Percentiles rank a stretch among this genome's conserved stretches.
These are phyloP conservation scores for Beris chalybata DNA, from an alignment of 2,888 invertebrate genomes.

Conservation along the genomic window DNA sequence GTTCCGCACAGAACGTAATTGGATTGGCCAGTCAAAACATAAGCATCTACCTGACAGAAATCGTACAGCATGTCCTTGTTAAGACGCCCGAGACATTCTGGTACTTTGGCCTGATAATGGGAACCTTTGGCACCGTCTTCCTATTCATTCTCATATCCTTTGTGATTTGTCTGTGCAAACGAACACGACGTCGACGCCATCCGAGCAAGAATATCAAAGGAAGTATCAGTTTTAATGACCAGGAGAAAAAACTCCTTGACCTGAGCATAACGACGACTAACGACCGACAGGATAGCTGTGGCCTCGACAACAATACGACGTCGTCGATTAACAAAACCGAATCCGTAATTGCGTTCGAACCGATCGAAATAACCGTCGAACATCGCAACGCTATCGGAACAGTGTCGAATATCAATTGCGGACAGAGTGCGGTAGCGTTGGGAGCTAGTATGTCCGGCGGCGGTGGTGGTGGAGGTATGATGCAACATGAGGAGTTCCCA, in stretches of 20 bases:
- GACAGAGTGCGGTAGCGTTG: slow-evolving; percentile 23
- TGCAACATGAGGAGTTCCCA: slow-evolving; percentile 54
- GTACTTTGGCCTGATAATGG: slow-evolving; percentile 72
- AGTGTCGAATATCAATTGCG: slow-evolving; percentile 29
- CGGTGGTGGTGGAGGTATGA: slow-evolving; percentile 32
- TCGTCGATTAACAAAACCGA: slow-evolving; percentile 58
- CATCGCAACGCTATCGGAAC: slow-evolving; percentile 50
- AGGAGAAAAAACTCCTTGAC: slow-evolving; percentile 83
- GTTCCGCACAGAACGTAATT: slow-evolving; percentile 57
- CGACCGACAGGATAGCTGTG: slow-evolving; percentile 64
- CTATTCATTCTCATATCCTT: slow-evolving; percentile 64
- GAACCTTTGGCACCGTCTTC: slow-evolving; percentile 68
- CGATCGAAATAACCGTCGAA: slow-evolving; percentile 65
- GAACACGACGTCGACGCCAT: slow-evolving; percentile 58
- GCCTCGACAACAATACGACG: slow-evolving; percentile 66
- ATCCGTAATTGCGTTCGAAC: slow-evolving; percentile 62
- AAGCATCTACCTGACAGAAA: slow-evolving; percentile 67
- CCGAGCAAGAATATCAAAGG: slow-evolving; percentile 72
- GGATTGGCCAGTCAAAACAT: slow-evolving; percentile 60
- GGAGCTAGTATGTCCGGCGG: slow-evolving; percentile 6
- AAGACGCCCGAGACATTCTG: slow-evolving; percentile 76
- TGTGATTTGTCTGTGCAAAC: slow-evolving; percentile 61
- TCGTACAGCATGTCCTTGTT: slow-evolving; percentile 59
- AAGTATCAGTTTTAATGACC: slow-evolving; percentile 82
- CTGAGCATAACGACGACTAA: slow-evolving; percentile 75